These are phyloP conservation scores for Aethes cnicana DNA, from an alignment of 2,888 invertebrate genomes.

Conservation along the genomic window DNA sequence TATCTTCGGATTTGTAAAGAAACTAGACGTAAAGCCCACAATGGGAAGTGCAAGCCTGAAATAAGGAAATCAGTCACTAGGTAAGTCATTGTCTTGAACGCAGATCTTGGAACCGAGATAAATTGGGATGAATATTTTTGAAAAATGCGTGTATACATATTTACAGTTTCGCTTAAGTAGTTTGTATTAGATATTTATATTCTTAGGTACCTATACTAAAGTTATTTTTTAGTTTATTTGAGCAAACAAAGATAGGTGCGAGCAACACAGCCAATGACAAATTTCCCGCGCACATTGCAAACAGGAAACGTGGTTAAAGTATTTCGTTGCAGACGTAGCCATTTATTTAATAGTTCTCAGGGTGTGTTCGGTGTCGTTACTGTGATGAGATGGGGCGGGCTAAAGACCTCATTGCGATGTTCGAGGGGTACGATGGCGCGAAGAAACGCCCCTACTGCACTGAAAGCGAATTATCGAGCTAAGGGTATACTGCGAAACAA, in stretches of 20 bases:
- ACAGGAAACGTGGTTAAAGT: conserved; percentile 23
- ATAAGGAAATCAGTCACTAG: conserved; percentile 37
- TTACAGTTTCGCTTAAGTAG: no score
- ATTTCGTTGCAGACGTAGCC: conserved; percentile 22
- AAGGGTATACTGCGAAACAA: no score
- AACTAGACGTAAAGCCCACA: conserved; percentile 62
- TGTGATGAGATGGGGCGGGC: conserved; percentile 27
- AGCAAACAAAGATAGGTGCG: no score
- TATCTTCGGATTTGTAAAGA: conserved; percentile 64
- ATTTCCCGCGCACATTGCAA: conserved; percentile 17
- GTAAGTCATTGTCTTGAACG: no score
- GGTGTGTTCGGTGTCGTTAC: conserved; percentile 25
- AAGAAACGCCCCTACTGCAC: conserved; percentile 17
- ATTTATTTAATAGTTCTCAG: conserved; percentile 28
- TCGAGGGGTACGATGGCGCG: conserved; percentile 22
- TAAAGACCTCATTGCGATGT: conserved; percentile 22
- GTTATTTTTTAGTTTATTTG: no score
- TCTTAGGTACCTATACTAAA: no score
- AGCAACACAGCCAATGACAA: no score
- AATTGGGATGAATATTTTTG: no score
- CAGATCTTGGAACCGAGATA: no score
- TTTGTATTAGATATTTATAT: no score
- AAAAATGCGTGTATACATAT: no score
- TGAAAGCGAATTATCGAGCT: background rate
- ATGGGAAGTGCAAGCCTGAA: conserved; percentile 43